Conservation (phyloP, 2,113 vertebrate genomes). For the Miniopterus natalensis region DNA sequence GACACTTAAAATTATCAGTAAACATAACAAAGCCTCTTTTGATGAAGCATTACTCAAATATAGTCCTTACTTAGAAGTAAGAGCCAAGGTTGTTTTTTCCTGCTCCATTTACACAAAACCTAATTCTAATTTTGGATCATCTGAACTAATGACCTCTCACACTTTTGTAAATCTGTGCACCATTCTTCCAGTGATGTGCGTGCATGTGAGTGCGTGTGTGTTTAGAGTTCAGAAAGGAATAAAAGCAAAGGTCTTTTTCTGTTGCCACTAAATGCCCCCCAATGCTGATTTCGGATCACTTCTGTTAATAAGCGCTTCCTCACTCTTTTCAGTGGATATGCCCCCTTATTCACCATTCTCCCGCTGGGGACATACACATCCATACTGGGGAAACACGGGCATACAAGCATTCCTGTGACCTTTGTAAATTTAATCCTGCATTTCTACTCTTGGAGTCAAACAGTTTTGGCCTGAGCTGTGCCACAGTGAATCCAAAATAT, state of each 20-base stretch:
- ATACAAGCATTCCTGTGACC: neutral
- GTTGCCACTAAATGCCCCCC: slow-evolving; percentile 68
- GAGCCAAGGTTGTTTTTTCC: neutral
- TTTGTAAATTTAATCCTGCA: neutral
- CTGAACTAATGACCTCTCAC: slow-evolving; percentile 3
- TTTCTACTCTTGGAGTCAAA: slow-evolving; percentile 20
- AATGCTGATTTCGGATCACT: slow-evolving; percentile 44
- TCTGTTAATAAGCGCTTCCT: slow-evolving; percentile 57
- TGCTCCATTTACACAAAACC: neutral
- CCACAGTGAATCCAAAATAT: neutral
- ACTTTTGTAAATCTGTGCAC: neutral
- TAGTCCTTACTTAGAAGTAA: slow-evolving; percentile 22
- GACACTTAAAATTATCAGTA: slow-evolving; percentile 46
- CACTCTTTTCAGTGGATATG: neutral
- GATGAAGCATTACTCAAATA: neutral
- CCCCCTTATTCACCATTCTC: slow-evolving; percentile 76
- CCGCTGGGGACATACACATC: neutral
- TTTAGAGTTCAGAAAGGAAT: slow-evolving; percentile 51
- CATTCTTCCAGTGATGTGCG: neutral
- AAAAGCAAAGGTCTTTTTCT: slow-evolving; percentile 54
- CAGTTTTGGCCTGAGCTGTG: neutral
- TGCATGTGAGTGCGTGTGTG: neutral
- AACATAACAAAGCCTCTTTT: neutral
- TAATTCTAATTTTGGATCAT: slow-evolving; percentile 52
- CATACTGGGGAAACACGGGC: neutral